Evolutionary conservation across 2,797 vertebrate species (phyloP), one percentile per base, ranked within the genome.

Genomic region (Dermochelys coriacea): DNA sequence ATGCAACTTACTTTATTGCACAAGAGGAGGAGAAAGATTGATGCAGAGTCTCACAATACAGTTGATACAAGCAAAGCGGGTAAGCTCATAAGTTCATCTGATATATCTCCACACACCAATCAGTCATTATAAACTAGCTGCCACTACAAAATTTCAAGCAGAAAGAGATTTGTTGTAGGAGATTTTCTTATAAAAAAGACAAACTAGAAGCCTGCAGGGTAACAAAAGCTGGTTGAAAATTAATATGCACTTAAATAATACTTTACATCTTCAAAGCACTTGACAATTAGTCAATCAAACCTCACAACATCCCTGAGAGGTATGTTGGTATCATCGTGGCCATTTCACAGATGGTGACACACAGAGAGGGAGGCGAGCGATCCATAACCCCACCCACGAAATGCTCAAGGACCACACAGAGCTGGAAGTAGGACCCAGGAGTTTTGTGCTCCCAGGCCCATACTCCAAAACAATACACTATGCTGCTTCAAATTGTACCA

Each of bases 11-110:
- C 41, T 77, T 59, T 37, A 50, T 0, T 87, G 50, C 82, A 77
- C 82, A 84, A 75, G 64, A 94, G 51, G 64, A 94, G 51, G 71
- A 93, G 75, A 89, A 86, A 50, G 71, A 93, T 74, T 21, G 91
- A 79, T 87, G 88, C 51, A 75, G 16, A 34, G 90, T 19, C 34
- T 75, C 79, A 29, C 4, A 61, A 82, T 9, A 74, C 34, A 88
- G n/a, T 64, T 68, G 82, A 91, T 90, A 81, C 50, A 61, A 84
- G 55, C 80, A 79, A 71, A 90, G 93, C 87, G 94, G 81, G 82
- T 45, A 90, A 84, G 50, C 18, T 80, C 34, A 16, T 41, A 41
- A 71, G 11, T 49, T 96, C 85, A 85, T 29, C 52, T 15, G 34
- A 4, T 45, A 27, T 14, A 86, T 37, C 18, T 41, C 71, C 52